Evolutionary conservation across 2,113 vertebrate species (phyloP).

Genomic region (Otus sunia): DNA sequence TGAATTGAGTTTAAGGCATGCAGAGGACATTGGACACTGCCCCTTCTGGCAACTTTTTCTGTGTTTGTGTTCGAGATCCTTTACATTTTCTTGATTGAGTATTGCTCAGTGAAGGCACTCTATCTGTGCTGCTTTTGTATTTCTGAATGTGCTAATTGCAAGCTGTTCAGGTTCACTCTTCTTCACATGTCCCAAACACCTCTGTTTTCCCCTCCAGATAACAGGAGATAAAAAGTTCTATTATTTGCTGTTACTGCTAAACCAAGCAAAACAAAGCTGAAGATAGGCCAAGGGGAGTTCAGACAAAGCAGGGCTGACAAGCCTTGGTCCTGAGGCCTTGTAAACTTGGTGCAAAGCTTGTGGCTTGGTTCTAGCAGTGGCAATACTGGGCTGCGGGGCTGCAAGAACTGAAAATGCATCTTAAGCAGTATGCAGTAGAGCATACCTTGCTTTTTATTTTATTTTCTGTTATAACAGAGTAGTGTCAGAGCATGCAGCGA

Average conservation of each 20-base stretch:
- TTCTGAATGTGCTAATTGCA: background rate
- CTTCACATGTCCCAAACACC: background rate
- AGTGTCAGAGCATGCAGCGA: background rate
- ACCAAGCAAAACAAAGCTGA: background rate
- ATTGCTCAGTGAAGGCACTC: background rate
- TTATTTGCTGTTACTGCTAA: background rate
- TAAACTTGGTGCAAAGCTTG: background rate
- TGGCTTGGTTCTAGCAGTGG: background rate
- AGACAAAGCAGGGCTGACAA: background rate
- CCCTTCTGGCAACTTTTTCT: background rate
- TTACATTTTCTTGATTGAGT: background rate
- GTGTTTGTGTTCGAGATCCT: background rate
- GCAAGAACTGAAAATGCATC: background rate
- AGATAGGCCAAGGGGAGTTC: background rate
- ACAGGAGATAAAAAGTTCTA: background rate
- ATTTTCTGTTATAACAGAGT: background rate
- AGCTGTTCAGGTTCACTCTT: background rate
- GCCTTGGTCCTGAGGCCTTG: background rate
- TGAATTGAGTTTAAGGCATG: background rate
- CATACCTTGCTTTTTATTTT: background rate
- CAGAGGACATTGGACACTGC: background rate
- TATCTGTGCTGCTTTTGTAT: fast-evolving
- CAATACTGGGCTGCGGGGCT: background rate
- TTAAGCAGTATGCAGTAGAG: background rate
- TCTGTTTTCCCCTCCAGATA: background rate